Conservation (phyloP, 2,797 vertebrate genomes). For the Steatocranus sp. region DNA sequence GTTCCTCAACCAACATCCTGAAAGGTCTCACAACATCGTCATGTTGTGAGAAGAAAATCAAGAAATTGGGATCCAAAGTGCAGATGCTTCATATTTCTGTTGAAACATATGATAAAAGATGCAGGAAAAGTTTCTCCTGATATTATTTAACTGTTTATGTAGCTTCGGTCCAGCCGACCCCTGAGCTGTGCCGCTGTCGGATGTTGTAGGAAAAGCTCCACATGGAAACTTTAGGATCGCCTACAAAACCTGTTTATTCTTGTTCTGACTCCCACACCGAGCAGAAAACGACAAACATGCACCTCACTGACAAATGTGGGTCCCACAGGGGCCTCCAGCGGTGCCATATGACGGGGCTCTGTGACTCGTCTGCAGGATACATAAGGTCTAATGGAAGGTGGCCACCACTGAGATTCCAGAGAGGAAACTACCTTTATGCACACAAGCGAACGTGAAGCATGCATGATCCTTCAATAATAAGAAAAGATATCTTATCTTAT, state of each 20-base stretch:
- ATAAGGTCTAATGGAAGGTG: neutral
- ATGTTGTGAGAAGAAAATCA: neutral
- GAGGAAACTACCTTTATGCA: neutral
- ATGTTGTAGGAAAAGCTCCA: neutral
- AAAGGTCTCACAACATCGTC: neutral
- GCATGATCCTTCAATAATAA: neutral
- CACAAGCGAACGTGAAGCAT: neutral
- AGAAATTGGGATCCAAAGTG: neutral
- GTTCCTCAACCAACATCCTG: neutral
- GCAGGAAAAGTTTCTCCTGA: neutral
- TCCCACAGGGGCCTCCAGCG: neutral
- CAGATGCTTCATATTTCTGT: neutral
- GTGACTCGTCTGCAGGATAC: neutral
- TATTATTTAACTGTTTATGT: neutral
- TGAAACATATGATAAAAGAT: neutral
- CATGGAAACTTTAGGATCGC: neutral
- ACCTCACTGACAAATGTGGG: neutral
- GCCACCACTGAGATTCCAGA: neutral
- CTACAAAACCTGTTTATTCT: neutral
- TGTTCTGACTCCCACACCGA: neutral
- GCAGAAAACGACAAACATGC: neutral
- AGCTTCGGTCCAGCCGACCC: neutral
- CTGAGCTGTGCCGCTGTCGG: neutral
- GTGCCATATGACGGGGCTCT: too few species aligned
- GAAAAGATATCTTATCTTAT: neutral